Percentiles rank a stretch among this genome's conserved stretches.
Evolutionary conservation across 2,113 vertebrate species (phyloP).

Genomic region (Lagopus muta): DNA sequence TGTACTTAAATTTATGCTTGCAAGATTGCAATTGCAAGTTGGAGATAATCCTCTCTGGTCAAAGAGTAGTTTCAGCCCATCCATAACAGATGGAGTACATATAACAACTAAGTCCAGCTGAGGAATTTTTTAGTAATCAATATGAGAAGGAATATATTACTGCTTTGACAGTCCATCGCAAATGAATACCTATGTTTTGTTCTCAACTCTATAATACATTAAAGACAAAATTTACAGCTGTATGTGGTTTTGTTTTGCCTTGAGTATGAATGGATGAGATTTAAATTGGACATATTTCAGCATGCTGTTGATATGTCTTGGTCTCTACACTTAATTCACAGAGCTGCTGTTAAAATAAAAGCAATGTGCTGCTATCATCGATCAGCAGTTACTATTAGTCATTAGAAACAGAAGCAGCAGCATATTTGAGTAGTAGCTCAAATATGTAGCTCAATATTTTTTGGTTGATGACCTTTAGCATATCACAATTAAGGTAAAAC

Average conservation of each 20-base stretch:
- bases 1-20: background rate
- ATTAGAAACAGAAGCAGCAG: background rate
- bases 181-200: background rate
- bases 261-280: background rate
- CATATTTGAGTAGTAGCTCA: fast-evolving
- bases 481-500: background rate
- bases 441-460: background rate
- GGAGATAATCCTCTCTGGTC: background rate
- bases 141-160: background rate
- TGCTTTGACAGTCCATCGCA: background rate
- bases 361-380: fast-evolving
- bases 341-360: background rate
- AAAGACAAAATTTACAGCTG: background rate
- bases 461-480: background rate
- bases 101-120: background rate
- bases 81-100: background rate
- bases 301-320: background rate
- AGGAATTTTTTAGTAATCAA: background rate
- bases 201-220: background rate
- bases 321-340: background rate
- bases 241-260: fast-evolving
- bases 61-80: background rate
- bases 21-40: background rate
- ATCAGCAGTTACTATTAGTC: background rate
- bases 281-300: fast-evolving